Base-by-base conservation (phyloP, 92 coral and sea anemone genomes). In the Porites evermanni region DNA sequence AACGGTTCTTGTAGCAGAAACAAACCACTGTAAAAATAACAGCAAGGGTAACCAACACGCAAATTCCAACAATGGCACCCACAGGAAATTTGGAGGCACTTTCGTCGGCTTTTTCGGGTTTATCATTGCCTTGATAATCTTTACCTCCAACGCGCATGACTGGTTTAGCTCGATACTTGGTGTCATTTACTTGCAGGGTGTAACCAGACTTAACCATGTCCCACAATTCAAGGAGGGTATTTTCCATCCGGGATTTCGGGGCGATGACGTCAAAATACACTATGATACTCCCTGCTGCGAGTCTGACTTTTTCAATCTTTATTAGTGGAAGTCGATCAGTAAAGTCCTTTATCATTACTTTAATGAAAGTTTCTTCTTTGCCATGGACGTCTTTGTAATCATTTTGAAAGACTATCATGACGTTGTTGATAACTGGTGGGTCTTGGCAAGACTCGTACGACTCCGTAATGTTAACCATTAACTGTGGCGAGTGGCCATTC, bases 401-500 rank as follows among this genome's bases (percentile, higher is more conserved):
- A 56, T 85, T 88, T 63, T 64, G 6, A 72, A 93, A 93, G 12
- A 66, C 81, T 12, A 93, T 67, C 52, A 75, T 77, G 66, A 93
- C 90, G 58, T 54, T 88, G 64, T 81, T 93, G 2, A 78, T 91
- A 72, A 81, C 78, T 2, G 66, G 32, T 17, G 96, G 94, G 64
- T 91, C 92, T 65, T 44, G 73, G 79, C 96, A 93, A 21, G 87
- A 64, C 12, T 77, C 64, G 16, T 89, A 91, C 29, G 94, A 88
- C 74, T 93, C 91, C 54, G 83, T 78, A 4, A 85, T 51, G 26
- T 89, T 72, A 64, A 93, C 63, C 63, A 72, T 72, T 4, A 88
- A 70, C 72, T 93, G 96, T 64, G 96, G 92, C 58, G 94, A 91
- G 76, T 91, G 96, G 11, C 92, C 91, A 16, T 72, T 69, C 38